Evolutionary conservation across 2,113 vertebrate genomes (phyloP).

Genomic region (Macrotis lagotis): DNA sequence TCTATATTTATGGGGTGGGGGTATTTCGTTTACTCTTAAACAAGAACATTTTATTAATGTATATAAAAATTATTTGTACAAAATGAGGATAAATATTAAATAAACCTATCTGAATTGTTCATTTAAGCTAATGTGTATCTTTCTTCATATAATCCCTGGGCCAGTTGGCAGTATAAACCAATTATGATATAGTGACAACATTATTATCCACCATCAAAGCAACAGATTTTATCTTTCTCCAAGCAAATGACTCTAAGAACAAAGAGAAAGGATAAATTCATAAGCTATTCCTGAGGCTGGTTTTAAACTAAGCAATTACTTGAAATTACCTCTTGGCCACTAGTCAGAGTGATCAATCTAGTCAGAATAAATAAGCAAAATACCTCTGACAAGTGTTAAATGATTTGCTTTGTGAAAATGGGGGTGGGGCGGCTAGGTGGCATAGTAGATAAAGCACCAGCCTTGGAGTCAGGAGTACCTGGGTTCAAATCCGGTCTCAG

Average conservation of each 20-base stretch:
- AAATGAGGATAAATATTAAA: too few relatives aligned
- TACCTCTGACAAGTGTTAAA: slow-evolving; percentile 5
- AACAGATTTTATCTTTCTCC: not conserved
- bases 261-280: slow-evolving; percentile 5
- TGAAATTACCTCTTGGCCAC: slow-evolving; percentile 43
- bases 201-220: not conserved
- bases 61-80: too few relatives aligned
- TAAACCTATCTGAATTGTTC: not conserved
- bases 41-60: too few relatives aligned
- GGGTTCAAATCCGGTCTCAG: too few relatives aligned
- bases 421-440: too few relatives aligned
- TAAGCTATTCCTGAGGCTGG: slow-evolving; percentile 45
- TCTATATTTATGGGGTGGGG: too few relatives aligned
- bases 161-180: not conserved
- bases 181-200: not conserved
- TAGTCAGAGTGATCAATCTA: slow-evolving; percentile 17
- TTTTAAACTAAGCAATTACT: slow-evolving; percentile 28
- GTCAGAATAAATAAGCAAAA: slow-evolving; percentile 21
- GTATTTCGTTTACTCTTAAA: too few relatives aligned
- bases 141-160: not conserved
- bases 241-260: not conserved
- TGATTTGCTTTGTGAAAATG: not conserved
- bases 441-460: too few relatives aligned
- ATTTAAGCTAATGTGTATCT: not conserved
- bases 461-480: too few relatives aligned